These are phyloP conservation scores for Geococcyx californianus DNA, from an alignment of 2,113 vertebrate genomes.

Conservation along the genomic window DNA sequence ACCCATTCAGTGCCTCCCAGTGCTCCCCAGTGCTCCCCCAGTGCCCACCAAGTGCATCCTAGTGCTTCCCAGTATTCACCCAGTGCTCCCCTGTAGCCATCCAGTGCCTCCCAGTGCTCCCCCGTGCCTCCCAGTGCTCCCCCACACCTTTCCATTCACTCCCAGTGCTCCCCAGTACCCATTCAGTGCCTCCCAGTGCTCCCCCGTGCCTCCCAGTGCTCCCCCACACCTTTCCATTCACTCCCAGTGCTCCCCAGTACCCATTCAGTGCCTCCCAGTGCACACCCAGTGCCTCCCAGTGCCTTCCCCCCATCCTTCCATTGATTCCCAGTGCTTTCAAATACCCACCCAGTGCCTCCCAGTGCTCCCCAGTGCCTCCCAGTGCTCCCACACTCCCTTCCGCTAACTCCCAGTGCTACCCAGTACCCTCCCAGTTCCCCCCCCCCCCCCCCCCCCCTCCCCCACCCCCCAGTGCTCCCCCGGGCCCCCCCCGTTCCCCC, in stretches of 20 bases:
- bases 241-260: not conserved
- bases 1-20: not conserved
- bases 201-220: not conserved
- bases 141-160: too few species aligned
- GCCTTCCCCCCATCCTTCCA: too few species aligned
- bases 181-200: too few species aligned
- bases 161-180: too few species aligned
- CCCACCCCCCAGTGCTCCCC: conserved; percentile 10
- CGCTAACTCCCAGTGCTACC: not conserved
- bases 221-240: not conserved
- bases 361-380: not conserved
- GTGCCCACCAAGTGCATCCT: not conserved
- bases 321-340: not conserved
- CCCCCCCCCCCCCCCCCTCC: not conserved
- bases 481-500: too few species aligned
- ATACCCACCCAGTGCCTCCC: too few species aligned
- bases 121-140: too few species aligned
- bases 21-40: too few species aligned
- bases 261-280: not conserved
- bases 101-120: not conserved
- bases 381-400: too few species aligned
- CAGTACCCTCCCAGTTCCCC: not conserved
- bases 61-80: too few species aligned
- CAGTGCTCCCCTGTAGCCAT: not conserved
- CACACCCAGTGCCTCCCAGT: too few species aligned